A percentile compares a stretch with the other conserved stretches of the same genome.
Evolutionary conservation across 2,113 vertebrate species (phyloP).

Genomic region (Ptilonorhynchus violaceus): DNA sequence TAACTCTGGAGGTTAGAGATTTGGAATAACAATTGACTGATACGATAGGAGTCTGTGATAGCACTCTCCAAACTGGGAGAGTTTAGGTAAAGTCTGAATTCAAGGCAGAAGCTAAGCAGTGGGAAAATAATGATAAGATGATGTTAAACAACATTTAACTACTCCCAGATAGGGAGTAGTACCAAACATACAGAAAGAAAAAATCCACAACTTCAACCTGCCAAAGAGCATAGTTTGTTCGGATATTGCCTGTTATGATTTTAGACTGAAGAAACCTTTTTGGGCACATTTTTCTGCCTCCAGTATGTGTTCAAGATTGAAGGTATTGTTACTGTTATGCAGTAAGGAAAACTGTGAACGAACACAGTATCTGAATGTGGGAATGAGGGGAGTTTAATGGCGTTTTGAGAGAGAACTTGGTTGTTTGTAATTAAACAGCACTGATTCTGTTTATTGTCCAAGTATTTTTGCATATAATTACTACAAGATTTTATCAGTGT

Average conservation of each 20-base stretch:
- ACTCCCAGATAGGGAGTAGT: neutral
- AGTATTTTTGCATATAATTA: neutral
- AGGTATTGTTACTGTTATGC: neutral
- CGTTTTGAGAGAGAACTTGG: neutral
- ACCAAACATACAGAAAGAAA: neutral
- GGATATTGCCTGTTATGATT: neutral
- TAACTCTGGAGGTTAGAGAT: neutral
- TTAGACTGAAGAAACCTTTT: neutral
- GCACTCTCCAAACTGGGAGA: neutral
- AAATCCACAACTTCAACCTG: neutral
- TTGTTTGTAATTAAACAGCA: neutral
- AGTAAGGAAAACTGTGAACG: neutral
- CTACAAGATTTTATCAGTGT: neutral
- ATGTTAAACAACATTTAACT: neutral
- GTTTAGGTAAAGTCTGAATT: neutral
- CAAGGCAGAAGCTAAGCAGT: neutral
- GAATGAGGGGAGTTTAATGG: neutral
- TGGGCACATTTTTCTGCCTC: neutral
- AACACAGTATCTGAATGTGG: neutral
- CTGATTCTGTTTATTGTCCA: neutral
- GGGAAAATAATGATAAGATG: neutral
- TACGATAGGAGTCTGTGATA: neutral
- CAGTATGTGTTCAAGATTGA: neutral
- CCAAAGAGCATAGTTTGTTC: neutral
- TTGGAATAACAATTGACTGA: neutral